phyloP scores from a whole-genome alignment of 2,888 invertebrate genomes.

The Morpho deidamia region DNA sequence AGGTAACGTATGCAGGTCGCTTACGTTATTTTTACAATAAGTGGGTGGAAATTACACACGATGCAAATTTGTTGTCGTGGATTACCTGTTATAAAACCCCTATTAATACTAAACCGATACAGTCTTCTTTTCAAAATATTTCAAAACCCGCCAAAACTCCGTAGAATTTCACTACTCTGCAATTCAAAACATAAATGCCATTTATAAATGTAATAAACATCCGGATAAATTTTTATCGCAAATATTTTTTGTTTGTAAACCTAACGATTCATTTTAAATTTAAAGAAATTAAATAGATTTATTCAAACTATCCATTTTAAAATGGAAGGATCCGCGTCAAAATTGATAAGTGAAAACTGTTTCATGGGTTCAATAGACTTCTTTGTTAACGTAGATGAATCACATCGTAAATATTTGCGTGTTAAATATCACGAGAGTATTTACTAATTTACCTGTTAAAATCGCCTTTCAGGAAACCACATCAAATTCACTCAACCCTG shows the following conservation, averaged over 20 bases:
- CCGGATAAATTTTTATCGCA: too few relatives aligned
- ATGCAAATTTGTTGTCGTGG: too few relatives aligned
- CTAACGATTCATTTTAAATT: constrained; percentile 15
- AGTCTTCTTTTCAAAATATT: too few relatives aligned
- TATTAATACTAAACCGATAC: too few relatives aligned
- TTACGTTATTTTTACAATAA: too few relatives aligned
- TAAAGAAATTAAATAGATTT: constrained; percentile 15
- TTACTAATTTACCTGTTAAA: constrained; percentile 13
- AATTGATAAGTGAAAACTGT: constrained; percentile 5
- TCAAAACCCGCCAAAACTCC: too few relatives aligned
- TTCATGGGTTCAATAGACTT: constrained; percentile 12
- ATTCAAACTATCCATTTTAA: constrained; percentile 17
- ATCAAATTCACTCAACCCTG: constrained; percentile 13
- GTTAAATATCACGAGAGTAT: background rate
- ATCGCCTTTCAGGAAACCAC: background rate
- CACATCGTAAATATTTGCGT: constrained; percentile 3
- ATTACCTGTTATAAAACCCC: too few relatives aligned
- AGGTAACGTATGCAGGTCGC: too few relatives aligned
- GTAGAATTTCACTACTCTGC: too few relatives aligned
- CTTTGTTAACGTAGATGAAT: constrained; percentile 5
- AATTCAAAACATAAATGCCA: too few relatives aligned
- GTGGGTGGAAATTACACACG: too few relatives aligned
- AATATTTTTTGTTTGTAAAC: background rate
- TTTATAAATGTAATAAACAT: too few relatives aligned
- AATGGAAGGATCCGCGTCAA: constrained; percentile 13